A percentile compares a stretch with the other conserved stretches of the same genome.
These are phyloP conservation scores for Drepana falcataria DNA, from an alignment of 2,888 invertebrate genomes.

Conservation along the genomic window DNA sequence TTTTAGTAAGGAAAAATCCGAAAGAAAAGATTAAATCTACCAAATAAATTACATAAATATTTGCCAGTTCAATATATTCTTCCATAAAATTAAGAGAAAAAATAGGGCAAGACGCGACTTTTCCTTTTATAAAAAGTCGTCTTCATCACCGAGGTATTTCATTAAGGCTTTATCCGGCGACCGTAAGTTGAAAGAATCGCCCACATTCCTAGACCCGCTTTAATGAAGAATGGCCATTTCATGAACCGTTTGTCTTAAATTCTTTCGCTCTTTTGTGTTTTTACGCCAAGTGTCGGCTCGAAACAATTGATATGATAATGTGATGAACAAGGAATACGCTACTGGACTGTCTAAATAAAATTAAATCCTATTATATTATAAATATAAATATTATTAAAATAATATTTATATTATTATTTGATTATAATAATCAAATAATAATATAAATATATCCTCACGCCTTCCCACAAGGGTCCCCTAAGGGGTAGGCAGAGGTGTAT, in stretches of 20 bases:
- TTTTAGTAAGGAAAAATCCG: no score
- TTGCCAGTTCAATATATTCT: constrained; percentile 9
- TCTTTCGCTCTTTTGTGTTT: constrained; percentile 39
- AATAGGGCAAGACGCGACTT: constrained; percentile 14
- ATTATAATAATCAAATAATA: no score
- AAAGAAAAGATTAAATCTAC: no score
- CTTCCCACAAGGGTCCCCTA: no score
- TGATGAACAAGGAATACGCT: background rate
- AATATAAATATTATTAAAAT: no score
- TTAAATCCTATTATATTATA: no score
- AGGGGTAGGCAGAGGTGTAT: no score
- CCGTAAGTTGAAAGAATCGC: constrained; percentile 58
- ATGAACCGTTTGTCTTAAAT: constrained; percentile 52
- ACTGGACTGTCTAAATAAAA: background rate
- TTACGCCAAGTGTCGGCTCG: constrained; percentile 4
- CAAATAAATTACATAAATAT: no score
- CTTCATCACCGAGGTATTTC: constrained; percentile 75
- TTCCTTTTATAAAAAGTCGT: constrained; percentile 36
- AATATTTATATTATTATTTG: no score
- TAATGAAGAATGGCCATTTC: constrained; percentile 75
- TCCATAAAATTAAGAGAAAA: constrained; percentile 16
- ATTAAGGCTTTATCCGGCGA: constrained; percentile 61
- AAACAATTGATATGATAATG: background rate
- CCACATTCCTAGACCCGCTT: constrained; percentile 61
- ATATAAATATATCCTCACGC: no score